Conservation (phyloP, 2,797 vertebrate species). For the Propithecus deckenii region DNA sequence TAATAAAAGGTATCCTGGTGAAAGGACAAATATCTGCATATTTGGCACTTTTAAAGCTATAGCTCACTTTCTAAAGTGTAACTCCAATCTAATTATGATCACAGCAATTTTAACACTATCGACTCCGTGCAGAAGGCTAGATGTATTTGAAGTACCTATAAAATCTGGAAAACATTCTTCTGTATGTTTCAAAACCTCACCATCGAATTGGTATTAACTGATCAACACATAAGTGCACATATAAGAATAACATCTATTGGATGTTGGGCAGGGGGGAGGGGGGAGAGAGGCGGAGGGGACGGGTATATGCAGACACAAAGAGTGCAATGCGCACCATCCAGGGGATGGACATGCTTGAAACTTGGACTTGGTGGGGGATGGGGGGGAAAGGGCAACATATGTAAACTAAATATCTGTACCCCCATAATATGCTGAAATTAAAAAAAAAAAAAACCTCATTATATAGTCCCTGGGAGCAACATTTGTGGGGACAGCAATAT, state of each 20-base stretch:
- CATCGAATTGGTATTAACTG: too few species aligned
- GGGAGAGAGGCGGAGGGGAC: too few species aligned
- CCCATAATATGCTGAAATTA: too few species aligned
- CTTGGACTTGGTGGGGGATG: too few species aligned
- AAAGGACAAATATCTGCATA: constrained; percentile 70
- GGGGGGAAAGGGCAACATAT: too few species aligned
- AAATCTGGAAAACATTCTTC: background rate
- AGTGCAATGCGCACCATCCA: too few species aligned
- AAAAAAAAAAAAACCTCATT: background rate
- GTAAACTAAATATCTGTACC: too few species aligned
- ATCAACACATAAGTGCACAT: too few species aligned
- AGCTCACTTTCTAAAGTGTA: constrained; percentile 78
- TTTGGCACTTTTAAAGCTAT: constrained; percentile 78
- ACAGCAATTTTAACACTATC: constrained; percentile 59
- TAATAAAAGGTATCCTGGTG: constrained; percentile 46
- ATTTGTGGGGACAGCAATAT: background rate
- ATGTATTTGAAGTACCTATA: background rate
- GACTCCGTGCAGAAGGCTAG: background rate
- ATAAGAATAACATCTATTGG: too few species aligned
- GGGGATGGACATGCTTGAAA: too few species aligned
- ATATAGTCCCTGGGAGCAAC: background rate
- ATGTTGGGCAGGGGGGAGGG: too few species aligned
- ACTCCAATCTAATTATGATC: constrained; percentile 79
- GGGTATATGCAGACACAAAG: too few species aligned
- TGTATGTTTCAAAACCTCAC: background rate